Evolutionary conservation across 2,888 invertebrate genomes (phyloP).

Genomic region (Eutolmus rufibarbis): DNA sequence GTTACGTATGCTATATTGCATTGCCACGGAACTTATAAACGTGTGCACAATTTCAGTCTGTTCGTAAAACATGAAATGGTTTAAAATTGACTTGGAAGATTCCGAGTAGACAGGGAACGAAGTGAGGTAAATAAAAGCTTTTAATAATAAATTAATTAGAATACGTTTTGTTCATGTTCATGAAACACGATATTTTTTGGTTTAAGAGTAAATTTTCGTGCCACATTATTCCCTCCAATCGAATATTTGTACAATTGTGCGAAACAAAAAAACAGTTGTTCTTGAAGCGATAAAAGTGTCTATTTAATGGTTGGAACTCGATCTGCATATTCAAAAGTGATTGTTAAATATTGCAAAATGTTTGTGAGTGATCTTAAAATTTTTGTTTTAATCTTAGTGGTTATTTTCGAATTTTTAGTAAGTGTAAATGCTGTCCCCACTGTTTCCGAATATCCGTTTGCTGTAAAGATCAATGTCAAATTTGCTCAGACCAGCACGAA

Average conservation of each 20-base stretch:
- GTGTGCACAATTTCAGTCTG: no score
- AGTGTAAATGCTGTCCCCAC: background rate
- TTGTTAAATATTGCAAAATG: background rate
- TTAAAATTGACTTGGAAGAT: no score
- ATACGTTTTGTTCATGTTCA: no score
- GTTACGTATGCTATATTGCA: no score
- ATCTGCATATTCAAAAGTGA: background rate
- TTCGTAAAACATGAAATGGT: no score
- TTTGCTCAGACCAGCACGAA: background rate
- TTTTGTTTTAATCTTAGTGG: background rate
- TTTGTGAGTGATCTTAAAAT: background rate
- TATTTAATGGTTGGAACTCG: background rate
- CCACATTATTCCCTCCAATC: background rate
- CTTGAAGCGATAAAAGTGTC: background rate
- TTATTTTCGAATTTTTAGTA: background rate
- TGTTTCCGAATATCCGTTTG: background rate
- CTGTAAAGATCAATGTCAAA: background rate
- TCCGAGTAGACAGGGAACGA: no score
- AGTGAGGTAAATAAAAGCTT: no score
- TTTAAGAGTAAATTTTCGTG: background rate
- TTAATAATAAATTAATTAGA: no score
- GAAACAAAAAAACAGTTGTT: background rate
- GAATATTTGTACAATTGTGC: background rate
- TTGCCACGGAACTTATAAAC: no score
- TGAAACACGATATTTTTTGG: no score